Percentiles rank a stretch among this genome's conserved stretches.
Conservation (phyloP, 2,797 vertebrate species). For the Potorous gilbertii region DNA sequence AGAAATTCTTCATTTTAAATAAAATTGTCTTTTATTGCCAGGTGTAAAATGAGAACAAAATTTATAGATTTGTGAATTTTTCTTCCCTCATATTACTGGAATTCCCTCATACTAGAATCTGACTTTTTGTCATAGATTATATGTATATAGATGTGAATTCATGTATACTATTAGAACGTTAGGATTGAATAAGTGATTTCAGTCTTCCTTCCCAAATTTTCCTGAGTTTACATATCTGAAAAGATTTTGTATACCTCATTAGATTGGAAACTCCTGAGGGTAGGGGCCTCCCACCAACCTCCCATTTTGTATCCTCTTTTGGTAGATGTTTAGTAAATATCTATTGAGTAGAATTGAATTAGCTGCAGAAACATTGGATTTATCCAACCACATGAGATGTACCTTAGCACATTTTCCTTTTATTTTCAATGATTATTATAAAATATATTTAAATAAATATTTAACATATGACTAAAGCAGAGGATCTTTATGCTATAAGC, state of each 20-base stretch:
- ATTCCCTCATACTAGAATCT: not conserved
- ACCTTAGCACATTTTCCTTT: not conserved
- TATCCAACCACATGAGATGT: not conserved
- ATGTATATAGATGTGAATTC: rapidly evolving
- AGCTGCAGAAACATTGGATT: not conserved
- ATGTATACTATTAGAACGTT: not conserved
- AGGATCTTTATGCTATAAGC: not conserved
- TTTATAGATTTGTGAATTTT: not conserved
- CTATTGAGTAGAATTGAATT: not conserved
- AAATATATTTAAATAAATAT: not conserved
- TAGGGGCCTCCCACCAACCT: not conserved
- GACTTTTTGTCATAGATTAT: not conserved
- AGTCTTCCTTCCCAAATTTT: not conserved
- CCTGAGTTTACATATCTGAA: not conserved
- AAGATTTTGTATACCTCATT: not conserved
- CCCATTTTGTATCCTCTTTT: not conserved
- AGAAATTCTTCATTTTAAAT: not conserved
- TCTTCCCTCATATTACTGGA: not conserved
- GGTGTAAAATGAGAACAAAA: not conserved
- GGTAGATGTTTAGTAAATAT: not conserved
- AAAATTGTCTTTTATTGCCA: not conserved
- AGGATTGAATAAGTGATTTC: not conserved
- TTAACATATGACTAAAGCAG: not conserved
- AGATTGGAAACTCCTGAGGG: not conserved
- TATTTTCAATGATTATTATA: not conserved